Evolutionary conservation across 2,113 vertebrate species (phyloP).

Genomic region (Phalacrocorax brasilianus): DNA sequence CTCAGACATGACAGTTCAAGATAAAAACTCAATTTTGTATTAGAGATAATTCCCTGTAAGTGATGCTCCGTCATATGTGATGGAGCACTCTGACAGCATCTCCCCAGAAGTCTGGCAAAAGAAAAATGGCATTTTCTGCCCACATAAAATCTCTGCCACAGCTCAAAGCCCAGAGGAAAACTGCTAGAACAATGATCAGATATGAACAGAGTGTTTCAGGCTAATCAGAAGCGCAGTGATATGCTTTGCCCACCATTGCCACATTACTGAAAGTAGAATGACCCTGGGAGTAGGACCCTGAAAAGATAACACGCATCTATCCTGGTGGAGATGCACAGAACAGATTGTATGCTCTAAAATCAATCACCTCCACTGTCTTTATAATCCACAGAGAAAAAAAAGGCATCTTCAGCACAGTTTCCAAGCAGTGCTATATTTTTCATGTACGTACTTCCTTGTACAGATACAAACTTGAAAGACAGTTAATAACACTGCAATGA

Average conservation of each 20-base stretch:
- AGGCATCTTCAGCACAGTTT: neutral
- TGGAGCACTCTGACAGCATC: constrained; percentile 24
- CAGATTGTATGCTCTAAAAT: neutral
- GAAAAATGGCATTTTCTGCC: constrained; percentile 28
- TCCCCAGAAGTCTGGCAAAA: neutral
- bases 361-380: neutral
- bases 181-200: neutral
- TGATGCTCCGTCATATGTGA: neutral
- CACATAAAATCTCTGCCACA: neutral
- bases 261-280: neutral
- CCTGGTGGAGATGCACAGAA: neutral
- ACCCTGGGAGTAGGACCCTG: neutral
- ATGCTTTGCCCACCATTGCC: neutral
- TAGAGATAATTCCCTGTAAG: constrained; percentile 26
- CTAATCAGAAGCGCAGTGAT: neutral
- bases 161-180: neutral
- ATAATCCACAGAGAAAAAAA: neutral
- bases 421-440: neutral
- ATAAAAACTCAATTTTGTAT: constrained; percentile 55
- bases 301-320: neutral
- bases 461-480: neutral
- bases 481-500: neutral
- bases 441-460: neutral
- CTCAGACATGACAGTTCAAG: constrained; percentile 25
- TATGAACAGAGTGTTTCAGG: neutral